These are phyloP conservation scores for Tetranychus truncatus DNA, from an alignment of 2,888 invertebrate genomes.

Conservation along the genomic window DNA sequence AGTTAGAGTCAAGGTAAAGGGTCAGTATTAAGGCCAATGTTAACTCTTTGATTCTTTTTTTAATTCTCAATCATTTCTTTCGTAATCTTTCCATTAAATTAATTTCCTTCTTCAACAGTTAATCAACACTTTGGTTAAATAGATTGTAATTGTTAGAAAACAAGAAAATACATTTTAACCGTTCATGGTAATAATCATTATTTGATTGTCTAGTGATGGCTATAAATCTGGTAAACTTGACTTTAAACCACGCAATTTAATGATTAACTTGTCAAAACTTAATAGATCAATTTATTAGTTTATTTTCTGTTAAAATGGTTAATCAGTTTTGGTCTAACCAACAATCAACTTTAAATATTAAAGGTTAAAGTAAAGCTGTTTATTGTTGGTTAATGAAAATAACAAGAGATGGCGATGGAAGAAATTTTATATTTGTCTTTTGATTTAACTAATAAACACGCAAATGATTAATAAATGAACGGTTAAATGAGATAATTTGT, in stretches of 20 bases:
- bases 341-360: no score
- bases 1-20: not conserved
- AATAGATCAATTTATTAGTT: constrained; percentile 8
- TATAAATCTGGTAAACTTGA: constrained; percentile 5
- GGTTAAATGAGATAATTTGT: no score
- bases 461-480: no score
- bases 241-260: not conserved
- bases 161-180: no score
- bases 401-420: no score
- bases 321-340: no score
- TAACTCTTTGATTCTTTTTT: not conserved
- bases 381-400: no score
- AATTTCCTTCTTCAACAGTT: not conserved
- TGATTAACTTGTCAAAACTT: constrained; percentile 5
- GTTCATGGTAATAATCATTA: no score
- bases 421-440: no score
- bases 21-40: not conserved
- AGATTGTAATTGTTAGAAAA: not conserved
- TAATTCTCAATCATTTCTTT: not conserved
- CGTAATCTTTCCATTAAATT: not conserved
- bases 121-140: not conserved
- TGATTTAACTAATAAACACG: no score
- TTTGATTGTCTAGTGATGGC: no score
- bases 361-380: no score
- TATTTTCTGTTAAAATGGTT: not conserved